Percentiles rank a stretch among this genome's conserved stretches.
Evolutionary conservation across 2,797 vertebrate genomes (phyloP).

Genomic region (Clarias fuscus): DNA sequence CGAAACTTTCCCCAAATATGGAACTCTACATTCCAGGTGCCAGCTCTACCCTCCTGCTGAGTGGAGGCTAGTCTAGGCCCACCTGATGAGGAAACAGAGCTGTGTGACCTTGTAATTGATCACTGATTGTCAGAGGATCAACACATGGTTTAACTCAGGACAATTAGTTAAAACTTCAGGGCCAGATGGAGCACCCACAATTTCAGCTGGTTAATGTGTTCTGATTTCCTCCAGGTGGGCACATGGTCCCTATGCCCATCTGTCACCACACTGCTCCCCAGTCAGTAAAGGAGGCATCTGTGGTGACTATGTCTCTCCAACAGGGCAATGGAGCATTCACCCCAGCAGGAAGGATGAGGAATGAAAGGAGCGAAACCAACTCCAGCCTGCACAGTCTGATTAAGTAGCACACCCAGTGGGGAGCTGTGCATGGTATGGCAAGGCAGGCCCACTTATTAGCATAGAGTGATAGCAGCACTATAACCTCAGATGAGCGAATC

Average conservation of each 20-base stretch:
- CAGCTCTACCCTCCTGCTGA: background rate
- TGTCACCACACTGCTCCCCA: background rate
- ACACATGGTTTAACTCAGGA: background rate
- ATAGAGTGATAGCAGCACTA: background rate
- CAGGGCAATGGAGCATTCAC: background rate
- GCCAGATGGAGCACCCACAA: background rate
- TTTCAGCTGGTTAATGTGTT: background rate
- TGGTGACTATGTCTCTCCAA: background rate
- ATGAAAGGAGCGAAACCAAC: background rate
- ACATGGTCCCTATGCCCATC: background rate
- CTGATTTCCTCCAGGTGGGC: background rate
- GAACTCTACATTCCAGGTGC: background rate
- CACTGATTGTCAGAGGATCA: background rate
- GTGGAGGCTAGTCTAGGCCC: background rate
- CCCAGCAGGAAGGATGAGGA: background rate
- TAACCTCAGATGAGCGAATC: background rate
- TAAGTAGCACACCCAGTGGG: background rate
- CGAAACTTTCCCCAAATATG: background rate
- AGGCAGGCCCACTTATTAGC: background rate
- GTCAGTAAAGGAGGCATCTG: background rate
- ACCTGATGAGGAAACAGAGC: background rate
- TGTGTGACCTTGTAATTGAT: background rate
- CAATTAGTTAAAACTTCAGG: background rate
- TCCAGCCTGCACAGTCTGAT: background rate
- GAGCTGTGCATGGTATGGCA: background rate